Evolutionary conservation across 2,797 vertebrate genomes (phyloP), one percentile per base, ranked within the genome.

Genomic region (Falco rusticolus): DNA sequence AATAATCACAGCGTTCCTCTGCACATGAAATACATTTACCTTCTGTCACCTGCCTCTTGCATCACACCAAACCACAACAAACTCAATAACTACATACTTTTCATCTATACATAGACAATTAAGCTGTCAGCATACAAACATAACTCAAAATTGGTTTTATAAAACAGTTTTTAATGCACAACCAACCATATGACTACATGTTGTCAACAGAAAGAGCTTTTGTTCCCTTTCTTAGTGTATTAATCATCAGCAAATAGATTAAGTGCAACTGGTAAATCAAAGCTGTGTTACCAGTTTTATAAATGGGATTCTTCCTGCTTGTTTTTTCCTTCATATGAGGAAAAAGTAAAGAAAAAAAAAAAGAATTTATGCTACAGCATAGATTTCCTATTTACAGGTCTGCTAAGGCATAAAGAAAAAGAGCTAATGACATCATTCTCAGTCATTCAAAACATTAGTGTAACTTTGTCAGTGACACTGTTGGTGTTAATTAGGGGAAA

Each of bases 191-290:
- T 43, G 48, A 65, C 59, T 84, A 65, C 4, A 50, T 0, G 9
- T 5, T 45, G 39, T 60, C 75, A 79, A 91, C 47, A 95, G 69
- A 88, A 84, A 71, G 80, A 63, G 28, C 16, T 3, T 94, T 92
- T 79, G 21, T 47, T 89, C 65, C 68, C 47, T 91, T 93, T 82
- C 47, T 88, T 60, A 56, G 59, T 20, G 31, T 31, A 21, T 66
- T 70, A 82, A 37, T 82, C 34, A 87, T 61, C 29, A 74, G 11
- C 28, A 56, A 85, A 86, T 34, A 15, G 66, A 89, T 5, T 66
- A 89, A 63, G 41, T 80, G 41, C 74, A 84, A 54, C 57, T 78
- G 28, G 26, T 47, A 92, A 89, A 81, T 86, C 64, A 96, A 93
- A 90, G 47, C 31, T 31, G 21, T 69, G 12, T 65, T 95, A 68